These are phyloP conservation scores for Ladona fulva DNA, from an alignment of 1,140 invertebrate species.

Conservation along the genomic window DNA sequence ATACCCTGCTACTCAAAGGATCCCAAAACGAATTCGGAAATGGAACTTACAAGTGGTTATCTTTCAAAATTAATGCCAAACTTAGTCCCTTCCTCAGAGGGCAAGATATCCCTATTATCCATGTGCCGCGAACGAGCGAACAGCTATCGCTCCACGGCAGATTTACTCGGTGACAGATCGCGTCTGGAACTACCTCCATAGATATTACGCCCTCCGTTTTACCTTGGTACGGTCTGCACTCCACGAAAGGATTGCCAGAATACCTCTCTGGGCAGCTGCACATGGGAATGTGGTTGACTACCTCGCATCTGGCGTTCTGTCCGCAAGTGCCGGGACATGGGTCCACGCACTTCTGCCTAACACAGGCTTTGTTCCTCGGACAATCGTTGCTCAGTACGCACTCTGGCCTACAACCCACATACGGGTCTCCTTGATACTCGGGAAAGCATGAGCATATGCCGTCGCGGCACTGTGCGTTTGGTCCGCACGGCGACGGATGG, in stretches of 20 bases:
- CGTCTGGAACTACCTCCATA: conserved; percentile 29
- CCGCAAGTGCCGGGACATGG: conserved; percentile 61
- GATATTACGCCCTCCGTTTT: not conserved
- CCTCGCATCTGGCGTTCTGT: conserved; percentile 53
- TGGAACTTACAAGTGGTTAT: too few species aligned
- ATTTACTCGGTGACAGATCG: conserved; percentile 16
- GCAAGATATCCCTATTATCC: too few species aligned
- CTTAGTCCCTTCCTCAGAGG: too few species aligned
- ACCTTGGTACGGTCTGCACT: conserved; percentile 37
- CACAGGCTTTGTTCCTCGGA: conserved; percentile 53
- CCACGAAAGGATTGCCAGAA: conserved; percentile 52
- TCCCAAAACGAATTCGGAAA: too few species aligned
- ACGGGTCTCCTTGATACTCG: conserved; percentile 61
- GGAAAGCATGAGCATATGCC: conserved; percentile 34
- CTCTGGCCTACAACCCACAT: conserved; percentile 62
- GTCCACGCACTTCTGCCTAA: conserved; percentile 56
- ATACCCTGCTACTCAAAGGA: too few species aligned
- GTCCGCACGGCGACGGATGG: conserved; percentile 45
- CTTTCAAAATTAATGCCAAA: too few species aligned
- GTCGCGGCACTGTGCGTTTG: conserved; percentile 46
- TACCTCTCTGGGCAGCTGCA: conserved; percentile 55
- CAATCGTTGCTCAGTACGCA: conserved; percentile 60
- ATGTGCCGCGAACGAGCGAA: too few species aligned
- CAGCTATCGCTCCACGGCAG: conserved; percentile 24
- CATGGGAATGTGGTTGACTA: conserved; percentile 58